Base-by-base conservation (phyloP, 1,140 invertebrate species). In the Drosophila nigrodunni region DNA sequence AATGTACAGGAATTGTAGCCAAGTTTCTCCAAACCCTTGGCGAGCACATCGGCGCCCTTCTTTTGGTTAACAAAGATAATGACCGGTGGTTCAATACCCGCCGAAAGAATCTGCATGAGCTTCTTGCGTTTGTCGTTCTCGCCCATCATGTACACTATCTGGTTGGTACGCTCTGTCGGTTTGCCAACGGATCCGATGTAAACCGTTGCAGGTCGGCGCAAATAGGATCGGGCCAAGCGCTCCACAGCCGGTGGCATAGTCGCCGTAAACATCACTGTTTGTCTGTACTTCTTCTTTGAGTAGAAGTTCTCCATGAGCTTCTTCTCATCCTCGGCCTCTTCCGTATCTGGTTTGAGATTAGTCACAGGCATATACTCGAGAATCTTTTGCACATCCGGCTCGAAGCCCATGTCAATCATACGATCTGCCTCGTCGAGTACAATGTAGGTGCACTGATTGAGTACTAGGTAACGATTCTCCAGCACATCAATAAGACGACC, bases 51-150 rank as follows among this genome's bases (percentile, higher is more conserved):
- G 1, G 98, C 99, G 74, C 98, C 99, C 93, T 99, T 99, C 95
- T 99, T 99, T 93, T 99, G 98, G 93, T 99, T 99, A 76, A 99
- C 99, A 91, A 99, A 99, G 86, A 99, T 99, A 85, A 99, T 99
- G 58, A 99, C 97, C 1, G 99, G 99, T 3, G 98, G 98, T 92
- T 98, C 97, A 44, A 99, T 95, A 7, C 97, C 97, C 65, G 96
- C 94, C 72, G 96, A 96, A 6, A 98, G 93, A 80, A 98, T 96
- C 89, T 98, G 96, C 93, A 98, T 96, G 2, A 98, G 94, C 93
- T 97, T 97, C 86, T 96, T 96, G 60, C 97, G 95, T 93, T 99
- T 99, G 82, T 99, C 97, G 67, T 96, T 96, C 93, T 99, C 98
- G 21, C 96, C 95, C 90, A 99, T 95, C 94, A 99, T 97, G 93